Evolutionary conservation across 2,797 vertebrate genomes (phyloP).

Genomic region (Gambelia wislizenii): DNA sequence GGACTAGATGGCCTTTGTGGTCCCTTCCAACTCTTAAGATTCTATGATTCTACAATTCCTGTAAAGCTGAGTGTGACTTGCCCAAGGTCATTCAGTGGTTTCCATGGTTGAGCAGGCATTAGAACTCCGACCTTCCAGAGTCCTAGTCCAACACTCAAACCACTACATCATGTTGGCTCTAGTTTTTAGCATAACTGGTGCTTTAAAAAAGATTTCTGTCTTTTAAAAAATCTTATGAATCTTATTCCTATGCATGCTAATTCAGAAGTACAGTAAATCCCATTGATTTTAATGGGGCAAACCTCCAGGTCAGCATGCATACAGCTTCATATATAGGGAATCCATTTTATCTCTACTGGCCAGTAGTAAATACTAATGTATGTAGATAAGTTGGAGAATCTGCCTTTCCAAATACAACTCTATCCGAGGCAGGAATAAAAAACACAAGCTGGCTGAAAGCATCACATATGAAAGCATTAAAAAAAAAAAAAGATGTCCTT

Average conservation of each 20-base stretch:
- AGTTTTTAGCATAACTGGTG: background rate
- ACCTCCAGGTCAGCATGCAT: background rate
- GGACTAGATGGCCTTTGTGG: too few relatives aligned
- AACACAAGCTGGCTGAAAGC: background rate
- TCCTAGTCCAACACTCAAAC: too few relatives aligned
- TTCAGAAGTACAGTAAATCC: background rate
- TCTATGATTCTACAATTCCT: too few relatives aligned
- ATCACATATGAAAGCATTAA: background rate
- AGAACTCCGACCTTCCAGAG: too few relatives aligned
- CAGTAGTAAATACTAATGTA: background rate
- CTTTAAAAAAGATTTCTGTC: background rate
- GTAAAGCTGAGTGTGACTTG: too few relatives aligned
- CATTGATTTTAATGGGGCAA: background rate
- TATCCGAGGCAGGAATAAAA: slow-evolving; percentile 1
- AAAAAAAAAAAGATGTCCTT: background rate
- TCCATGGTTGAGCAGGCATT: too few relatives aligned
- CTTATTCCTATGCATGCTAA: background rate
- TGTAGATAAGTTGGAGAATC: background rate
- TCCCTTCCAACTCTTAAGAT: too few relatives aligned
- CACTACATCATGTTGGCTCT: too few relatives aligned
- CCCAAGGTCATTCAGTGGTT: too few relatives aligned
- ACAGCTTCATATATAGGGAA: background rate
- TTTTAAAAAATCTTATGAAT: background rate
- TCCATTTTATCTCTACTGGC: too few relatives aligned
- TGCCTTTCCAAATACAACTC: background rate